Evolutionary conservation across 2,797 vertebrate species (phyloP).

Genomic region (Cheirogaleus major): DNA sequence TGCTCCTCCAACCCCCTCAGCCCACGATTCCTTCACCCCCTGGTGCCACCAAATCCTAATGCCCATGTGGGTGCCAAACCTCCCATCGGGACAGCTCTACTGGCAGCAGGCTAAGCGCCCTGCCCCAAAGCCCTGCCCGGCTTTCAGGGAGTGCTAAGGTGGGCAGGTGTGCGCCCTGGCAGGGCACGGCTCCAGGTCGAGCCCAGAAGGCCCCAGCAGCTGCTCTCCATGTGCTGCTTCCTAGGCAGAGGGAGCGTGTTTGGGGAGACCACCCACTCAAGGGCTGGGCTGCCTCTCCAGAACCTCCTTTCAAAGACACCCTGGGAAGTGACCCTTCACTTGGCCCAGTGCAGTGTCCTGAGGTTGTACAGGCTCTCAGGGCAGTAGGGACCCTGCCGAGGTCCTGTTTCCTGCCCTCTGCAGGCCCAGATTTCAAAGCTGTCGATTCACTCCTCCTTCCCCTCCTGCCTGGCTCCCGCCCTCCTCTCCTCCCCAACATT

Average conservation of each 20-base stretch:
- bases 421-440: conserved; percentile 70
- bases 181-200: background rate
- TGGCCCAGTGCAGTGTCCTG: background rate
- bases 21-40: background rate
- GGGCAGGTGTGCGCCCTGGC: background rate
- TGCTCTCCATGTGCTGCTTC: background rate
- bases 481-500: conserved; percentile 77
- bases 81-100: background rate
- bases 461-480: conserved; percentile 53
- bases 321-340: background rate
- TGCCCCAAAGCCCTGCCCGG: background rate
- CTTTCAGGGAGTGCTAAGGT: background rate
- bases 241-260: background rate
- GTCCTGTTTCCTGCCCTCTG: conserved; percentile 55
- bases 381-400: conserved; percentile 27
- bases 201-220: background rate
- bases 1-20: background rate
- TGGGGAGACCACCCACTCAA: conserved; percentile 35
- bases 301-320: conserved; percentile 50
- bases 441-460: conserved; percentile 57
- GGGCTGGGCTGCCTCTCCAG: background rate
- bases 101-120: background rate
- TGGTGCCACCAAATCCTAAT: background rate
- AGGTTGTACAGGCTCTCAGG: background rate
- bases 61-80: background rate